Evolutionary conservation across 2,797 vertebrate species (phyloP).

Genomic region (Hydrophis major): DNA sequence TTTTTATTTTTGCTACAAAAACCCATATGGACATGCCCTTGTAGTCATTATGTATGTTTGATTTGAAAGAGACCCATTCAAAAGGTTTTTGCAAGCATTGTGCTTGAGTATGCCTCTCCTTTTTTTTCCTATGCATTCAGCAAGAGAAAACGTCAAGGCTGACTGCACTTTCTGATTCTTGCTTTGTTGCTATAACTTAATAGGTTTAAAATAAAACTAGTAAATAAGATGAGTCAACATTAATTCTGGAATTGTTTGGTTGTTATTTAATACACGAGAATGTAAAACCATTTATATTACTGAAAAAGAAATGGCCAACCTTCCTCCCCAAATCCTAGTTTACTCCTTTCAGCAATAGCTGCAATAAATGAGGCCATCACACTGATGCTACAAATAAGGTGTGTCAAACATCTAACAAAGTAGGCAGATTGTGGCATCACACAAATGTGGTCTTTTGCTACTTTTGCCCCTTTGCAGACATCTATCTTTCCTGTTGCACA

Average conservation of each 20-base stretch:
- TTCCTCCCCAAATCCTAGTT: not conserved
- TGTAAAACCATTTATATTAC: not conserved
- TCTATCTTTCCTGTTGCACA: not conserved
- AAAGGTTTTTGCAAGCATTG: not conserved
- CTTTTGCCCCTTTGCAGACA: not conserved
- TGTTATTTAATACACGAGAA: not conserved
- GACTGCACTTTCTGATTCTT: not conserved
- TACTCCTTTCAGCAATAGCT: not conserved
- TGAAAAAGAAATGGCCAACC: not conserved
- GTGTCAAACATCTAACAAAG: not conserved
- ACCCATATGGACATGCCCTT: not conserved
- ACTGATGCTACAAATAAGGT: not conserved
- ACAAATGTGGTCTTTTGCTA: not conserved
- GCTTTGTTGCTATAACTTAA: not conserved
- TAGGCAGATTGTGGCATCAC: not conserved
- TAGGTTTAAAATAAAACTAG: not conserved
- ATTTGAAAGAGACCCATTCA: not conserved
- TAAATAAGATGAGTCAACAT: not conserved
- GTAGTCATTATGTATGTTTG: not conserved
- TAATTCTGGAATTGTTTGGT: not conserved
- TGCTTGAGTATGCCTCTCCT: not conserved
- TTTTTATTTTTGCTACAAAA: not conserved
- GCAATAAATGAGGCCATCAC: not conserved
- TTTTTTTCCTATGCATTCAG: not conserved
- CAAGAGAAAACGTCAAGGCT: not conserved